A percentile compares a stretch with the other conserved stretches of the same genome.
Evolutionary conservation across 2,797 vertebrate genomes (phyloP).

Genomic region (Danio jaintianensis): DNA sequence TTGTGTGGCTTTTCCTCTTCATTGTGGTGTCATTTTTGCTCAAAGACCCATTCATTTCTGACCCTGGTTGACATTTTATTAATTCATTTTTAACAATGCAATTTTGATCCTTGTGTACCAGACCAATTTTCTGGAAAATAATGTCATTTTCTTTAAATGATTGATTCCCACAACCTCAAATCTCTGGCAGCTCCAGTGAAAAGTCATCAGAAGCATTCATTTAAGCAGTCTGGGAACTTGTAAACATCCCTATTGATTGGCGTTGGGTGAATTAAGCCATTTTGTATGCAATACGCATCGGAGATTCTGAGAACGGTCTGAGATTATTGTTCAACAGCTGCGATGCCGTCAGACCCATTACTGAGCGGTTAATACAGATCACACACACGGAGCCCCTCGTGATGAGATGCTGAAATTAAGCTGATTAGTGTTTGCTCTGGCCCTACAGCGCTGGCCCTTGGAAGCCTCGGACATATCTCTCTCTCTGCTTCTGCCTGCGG

Average conservation of each 20-base stretch:
- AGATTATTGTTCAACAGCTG: slow-evolving; percentile 32
- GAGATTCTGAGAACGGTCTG: neutral
- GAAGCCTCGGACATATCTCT: slow-evolving; percentile 31
- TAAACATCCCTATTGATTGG: neutral
- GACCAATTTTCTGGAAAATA: neutral
- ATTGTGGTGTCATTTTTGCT: too few relatives aligned
- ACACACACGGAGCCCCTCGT: slow-evolving; percentile 30
- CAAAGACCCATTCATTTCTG: too few relatives aligned
- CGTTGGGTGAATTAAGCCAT: neutral
- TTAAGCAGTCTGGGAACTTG: slow-evolving; percentile 2
- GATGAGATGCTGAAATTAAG: slow-evolving; percentile 49
- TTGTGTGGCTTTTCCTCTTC: too few relatives aligned
- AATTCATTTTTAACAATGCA: neutral
- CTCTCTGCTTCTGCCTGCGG: slow-evolving; percentile 37
- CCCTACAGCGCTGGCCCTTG: slow-evolving; percentile 12
- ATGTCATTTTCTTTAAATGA: neutral
- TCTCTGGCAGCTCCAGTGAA: neutral
- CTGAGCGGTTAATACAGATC: slow-evolving; percentile 37
- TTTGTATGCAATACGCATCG: slow-evolving; percentile 1
- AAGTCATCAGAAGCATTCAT: neutral
- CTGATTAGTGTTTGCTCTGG: slow-evolving; percentile 51
- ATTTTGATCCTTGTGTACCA: neutral
- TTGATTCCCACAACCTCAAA: neutral
- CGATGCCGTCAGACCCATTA: slow-evolving; percentile 13
- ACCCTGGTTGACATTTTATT: too few relatives aligned